These are phyloP conservation scores for Pristionchus entomophagus DNA, from an alignment of 2,888 invertebrate genomes.

Conservation along the genomic window DNA sequence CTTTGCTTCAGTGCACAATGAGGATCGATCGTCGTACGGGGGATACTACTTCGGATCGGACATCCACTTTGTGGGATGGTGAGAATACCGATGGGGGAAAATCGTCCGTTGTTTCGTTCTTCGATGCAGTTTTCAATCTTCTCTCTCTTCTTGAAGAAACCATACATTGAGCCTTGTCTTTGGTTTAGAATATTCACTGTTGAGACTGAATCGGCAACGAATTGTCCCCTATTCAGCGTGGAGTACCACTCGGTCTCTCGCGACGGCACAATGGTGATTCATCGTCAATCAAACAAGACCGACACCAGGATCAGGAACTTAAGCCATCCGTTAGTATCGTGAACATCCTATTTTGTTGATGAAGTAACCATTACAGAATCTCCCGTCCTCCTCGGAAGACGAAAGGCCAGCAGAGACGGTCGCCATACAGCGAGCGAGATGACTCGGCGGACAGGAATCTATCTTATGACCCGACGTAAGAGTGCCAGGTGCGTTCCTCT, in stretches of 20 bases:
- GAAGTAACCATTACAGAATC: neutral
- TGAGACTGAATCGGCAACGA: too few relatives aligned
- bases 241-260: conserved; percentile 19
- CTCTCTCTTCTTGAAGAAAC: neutral
- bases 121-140: neutral
- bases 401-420: neutral
- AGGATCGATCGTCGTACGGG: neutral
- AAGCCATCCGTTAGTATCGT: neutral
- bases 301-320: neutral
- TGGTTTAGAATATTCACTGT: too few relatives aligned
- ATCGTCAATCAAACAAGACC: neutral
- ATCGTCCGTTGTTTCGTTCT: too few relatives aligned
- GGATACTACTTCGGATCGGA: neutral
- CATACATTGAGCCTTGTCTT: too few relatives aligned
- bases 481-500: neutral
- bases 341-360: neutral
- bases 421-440: neutral
- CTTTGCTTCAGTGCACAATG: too few relatives aligned
- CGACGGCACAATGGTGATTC: neutral
- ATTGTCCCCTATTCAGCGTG: neutral
- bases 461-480: neutral
- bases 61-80: neutral
- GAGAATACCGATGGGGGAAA: too few relatives aligned
- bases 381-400: neutral
- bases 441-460: neutral